A percentile compares a stretch with the other conserved stretches of the same genome.
These are phyloP conservation scores for Leuciscus idus DNA, from an alignment of 2,113 vertebrate species.

Conservation along the genomic window DNA sequence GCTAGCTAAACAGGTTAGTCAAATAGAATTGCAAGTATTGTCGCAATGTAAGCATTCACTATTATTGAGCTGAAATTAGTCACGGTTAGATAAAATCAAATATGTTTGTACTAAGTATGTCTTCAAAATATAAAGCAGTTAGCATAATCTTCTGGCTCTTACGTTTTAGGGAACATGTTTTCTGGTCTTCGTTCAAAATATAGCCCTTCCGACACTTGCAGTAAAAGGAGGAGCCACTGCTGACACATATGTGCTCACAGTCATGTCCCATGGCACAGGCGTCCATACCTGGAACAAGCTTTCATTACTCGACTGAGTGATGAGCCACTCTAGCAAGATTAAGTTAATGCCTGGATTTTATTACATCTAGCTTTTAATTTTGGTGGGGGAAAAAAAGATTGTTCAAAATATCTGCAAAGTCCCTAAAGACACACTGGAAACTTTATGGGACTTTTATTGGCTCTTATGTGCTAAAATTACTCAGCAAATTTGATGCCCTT, in stretches of 20 bases:
- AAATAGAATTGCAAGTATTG: neutral
- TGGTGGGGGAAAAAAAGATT: neutral
- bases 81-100: neutral
- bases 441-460: neutral
- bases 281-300: constrained; percentile 64
- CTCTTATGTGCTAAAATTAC: neutral
- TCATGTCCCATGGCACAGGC: constrained; percentile 67
- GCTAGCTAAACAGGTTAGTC: constrained; percentile 38
- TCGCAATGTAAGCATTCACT: constrained; percentile 5
- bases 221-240: constrained; percentile 59
- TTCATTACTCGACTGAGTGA: constrained; percentile 42
- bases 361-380: neutral
- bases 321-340: neutral
- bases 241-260: constrained; percentile 76
- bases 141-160: constrained; percentile 63
- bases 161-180: constrained; percentile 75
- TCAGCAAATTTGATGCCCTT: neutral
- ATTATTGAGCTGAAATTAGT: constrained; percentile 15
- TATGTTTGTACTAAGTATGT: constrained; percentile 40
- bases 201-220: constrained; percentile 74
- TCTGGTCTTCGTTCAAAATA: constrained; percentile 71
- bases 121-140: constrained; percentile 31
- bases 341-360: neutral
- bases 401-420: neutral
- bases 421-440: neutral